Conservation (phyloP, 2,113 vertebrate species). For the Callocephalon fimbriatum region DNA sequence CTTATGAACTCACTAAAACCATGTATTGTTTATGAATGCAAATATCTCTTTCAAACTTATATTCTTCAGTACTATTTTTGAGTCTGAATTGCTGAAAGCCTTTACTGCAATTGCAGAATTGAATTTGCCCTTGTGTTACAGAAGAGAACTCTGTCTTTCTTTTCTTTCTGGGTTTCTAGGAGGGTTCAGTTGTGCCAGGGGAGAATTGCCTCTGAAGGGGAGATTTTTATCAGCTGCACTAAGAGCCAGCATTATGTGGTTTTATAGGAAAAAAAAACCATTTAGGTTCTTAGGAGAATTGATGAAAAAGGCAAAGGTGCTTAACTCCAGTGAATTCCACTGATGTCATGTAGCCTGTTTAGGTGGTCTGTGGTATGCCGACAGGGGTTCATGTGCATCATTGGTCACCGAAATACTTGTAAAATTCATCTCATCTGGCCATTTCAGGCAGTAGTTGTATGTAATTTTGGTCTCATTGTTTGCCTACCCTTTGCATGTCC, state of each 20-base stretch:
- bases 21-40: neutral
- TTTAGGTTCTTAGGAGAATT: neutral
- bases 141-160: neutral
- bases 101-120: neutral
- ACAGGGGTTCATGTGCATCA: neutral
- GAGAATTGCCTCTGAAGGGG: neutral
- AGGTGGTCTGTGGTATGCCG: neutral
- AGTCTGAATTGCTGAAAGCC: neutral
- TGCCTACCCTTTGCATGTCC: neutral
- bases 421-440: neutral
- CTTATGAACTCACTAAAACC: neutral
- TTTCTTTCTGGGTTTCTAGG: neutral
- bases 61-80: neutral
- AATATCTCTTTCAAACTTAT: neutral
- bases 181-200: neutral
- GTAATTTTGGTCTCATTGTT: neutral
- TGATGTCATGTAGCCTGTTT: neutral
- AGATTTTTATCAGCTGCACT: neutral
- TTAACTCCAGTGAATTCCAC: neutral
- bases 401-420: neutral
- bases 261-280: neutral
- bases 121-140: neutral
- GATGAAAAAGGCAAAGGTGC: neutral
- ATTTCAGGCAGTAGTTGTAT: neutral
- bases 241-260: neutral